Conservation (phyloP, 1,140 invertebrate species). For the Nasonia longicornis region DNA sequence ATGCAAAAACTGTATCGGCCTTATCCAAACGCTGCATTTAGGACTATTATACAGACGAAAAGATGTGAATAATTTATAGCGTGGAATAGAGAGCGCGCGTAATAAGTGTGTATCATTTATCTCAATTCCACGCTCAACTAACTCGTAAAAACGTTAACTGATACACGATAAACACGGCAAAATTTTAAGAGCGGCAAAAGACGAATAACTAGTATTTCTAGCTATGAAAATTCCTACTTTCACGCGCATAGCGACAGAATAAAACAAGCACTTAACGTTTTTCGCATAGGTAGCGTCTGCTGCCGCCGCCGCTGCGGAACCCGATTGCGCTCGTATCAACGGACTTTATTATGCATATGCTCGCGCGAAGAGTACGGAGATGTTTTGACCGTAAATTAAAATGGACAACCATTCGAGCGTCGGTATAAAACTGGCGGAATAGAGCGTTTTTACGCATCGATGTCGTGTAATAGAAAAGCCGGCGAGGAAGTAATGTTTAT, state of each 20-base stretch:
- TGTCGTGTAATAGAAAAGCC: not conserved
- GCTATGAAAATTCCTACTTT: conserved; percentile 36
- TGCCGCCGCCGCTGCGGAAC: not conserved
- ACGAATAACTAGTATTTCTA: conserved; percentile 30
- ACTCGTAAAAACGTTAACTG: conserved; percentile 3
- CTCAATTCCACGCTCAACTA: conserved; percentile 30
- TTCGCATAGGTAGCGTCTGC: not conserved
- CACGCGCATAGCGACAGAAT: conserved; percentile 10
- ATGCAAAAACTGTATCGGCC: not conserved
- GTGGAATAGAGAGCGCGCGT: not conserved
- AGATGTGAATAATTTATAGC: not conserved
- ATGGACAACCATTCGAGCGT: not conserved
- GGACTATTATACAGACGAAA: not conserved
- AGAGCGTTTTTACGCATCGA: too few relatives aligned
- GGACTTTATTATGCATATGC: conserved; percentile 6
- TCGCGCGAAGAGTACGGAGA: too few relatives aligned
- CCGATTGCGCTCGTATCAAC: not conserved
- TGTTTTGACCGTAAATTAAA: not conserved
- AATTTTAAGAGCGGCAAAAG: conserved; percentile 5
- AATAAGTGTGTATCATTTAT: conserved; percentile 16
- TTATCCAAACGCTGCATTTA: not conserved
- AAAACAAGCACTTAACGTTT: conserved; percentile 10
- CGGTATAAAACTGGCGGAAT: not conserved
- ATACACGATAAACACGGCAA: conserved; percentile 11
- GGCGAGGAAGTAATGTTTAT: not conserved